phyloP scores from a whole-genome alignment of 2,797 vertebrate species.

The Semotilus atromaculatus region DNA sequence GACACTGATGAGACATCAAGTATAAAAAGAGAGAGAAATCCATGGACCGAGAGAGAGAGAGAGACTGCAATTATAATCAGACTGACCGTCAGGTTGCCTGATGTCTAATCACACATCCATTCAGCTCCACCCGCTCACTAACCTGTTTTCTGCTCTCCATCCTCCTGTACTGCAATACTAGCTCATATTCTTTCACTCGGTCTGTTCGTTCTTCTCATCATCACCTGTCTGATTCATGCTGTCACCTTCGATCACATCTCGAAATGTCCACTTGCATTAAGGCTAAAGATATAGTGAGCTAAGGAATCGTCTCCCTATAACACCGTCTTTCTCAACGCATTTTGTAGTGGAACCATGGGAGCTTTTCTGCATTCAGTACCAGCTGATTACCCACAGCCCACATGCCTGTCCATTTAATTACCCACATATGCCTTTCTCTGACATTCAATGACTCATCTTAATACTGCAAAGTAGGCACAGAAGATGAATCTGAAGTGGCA shows the following conservation, averaged over 20 bases:
- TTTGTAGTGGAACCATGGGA: constrained; percentile 18
- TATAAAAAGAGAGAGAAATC: neutral
- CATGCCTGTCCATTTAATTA: constrained; percentile 31
- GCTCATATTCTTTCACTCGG: neutral
- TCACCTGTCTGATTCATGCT: constrained; percentile 36
- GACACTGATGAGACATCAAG: constrained; percentile 16
- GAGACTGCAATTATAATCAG: constrained; percentile 45
- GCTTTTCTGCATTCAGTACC: neutral
- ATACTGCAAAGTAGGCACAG: neutral
- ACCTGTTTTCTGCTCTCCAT: constrained; percentile 25
- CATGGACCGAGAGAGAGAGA: neutral
- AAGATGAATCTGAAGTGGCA: neutral
- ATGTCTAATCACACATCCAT: constrained; percentile 40
- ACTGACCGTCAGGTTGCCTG: constrained; percentile 35
- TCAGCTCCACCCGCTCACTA: constrained; percentile 29
- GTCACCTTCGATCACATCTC: constrained; percentile 6
- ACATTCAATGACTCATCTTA: constrained; percentile 12
- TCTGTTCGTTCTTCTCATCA: constrained; percentile 18
- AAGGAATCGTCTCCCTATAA: neutral
- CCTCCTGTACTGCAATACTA: constrained; percentile 3
- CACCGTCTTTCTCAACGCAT: constrained; percentile 7
- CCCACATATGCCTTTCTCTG: constrained; percentile 17
- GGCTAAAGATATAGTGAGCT: constrained; percentile 5
- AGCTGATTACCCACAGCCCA: constrained; percentile 27
- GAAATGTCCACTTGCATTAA: constrained; percentile 38